Percentiles rank a stretch among this genome's conserved stretches.
These are phyloP conservation scores for Euphydryas editha DNA, from an alignment of 2,888 invertebrate species.

Conservation along the genomic window DNA sequence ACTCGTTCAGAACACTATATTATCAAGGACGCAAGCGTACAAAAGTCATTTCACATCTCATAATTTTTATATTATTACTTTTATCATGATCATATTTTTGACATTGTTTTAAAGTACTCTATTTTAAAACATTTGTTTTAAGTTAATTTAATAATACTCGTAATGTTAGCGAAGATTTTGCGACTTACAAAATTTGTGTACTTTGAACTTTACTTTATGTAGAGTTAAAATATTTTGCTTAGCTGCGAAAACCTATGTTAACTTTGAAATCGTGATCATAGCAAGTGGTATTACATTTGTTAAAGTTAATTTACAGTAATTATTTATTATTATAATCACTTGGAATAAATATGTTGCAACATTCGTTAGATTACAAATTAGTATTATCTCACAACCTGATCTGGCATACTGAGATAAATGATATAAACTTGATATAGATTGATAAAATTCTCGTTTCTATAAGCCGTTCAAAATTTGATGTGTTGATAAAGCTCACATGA, in stretches of 20 bases:
- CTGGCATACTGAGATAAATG: neutral
- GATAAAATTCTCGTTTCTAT: neutral
- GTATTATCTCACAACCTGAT: neutral
- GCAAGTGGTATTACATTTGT: too few relatives aligned
- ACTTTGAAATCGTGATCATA: neutral
- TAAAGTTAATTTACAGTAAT: neutral
- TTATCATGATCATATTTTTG: neutral
- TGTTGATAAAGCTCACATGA: neutral
- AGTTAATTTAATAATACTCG: neutral
- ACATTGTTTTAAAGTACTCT: too few relatives aligned
- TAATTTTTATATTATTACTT: neutral
- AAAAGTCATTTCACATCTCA: too few relatives aligned
- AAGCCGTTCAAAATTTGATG: neutral
- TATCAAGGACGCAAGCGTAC: too few relatives aligned
- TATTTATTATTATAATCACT: neutral
- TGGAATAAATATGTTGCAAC: neutral
- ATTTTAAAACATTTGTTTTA: neutral
- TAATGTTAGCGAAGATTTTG: neutral
- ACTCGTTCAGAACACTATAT: too few relatives aligned
- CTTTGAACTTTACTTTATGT: neutral
- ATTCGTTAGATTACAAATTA: neutral
- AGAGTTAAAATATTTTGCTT: neutral
- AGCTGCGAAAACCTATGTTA: neutral
- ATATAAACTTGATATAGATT: neutral
- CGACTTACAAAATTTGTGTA: neutral